Conservation (phyloP, 2,113 vertebrate species). For the Corythaixoides concolor region DNA sequence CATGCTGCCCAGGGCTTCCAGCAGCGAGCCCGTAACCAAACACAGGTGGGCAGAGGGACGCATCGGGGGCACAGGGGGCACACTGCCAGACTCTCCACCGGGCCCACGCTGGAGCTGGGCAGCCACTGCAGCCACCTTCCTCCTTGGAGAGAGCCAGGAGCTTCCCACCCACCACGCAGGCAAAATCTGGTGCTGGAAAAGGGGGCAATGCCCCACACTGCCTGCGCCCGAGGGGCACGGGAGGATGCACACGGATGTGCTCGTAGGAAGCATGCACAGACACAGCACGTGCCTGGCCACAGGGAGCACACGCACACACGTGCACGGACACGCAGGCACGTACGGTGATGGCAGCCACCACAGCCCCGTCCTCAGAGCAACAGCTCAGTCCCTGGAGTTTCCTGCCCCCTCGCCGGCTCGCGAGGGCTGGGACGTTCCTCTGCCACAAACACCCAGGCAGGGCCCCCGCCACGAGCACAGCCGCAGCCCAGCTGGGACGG, state of each 20-base stretch:
- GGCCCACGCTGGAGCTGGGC: background rate
- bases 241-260: background rate
- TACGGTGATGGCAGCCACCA: rapidly evolving
- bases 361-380: background rate
- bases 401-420: background rate
- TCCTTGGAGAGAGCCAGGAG: background rate
- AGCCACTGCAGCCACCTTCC: background rate
- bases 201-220: background rate
- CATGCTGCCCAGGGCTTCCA: background rate
- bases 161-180: background rate
- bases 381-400: background rate
- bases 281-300: rapidly evolving
- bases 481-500: slow-evolving; percentile 8
- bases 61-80: rapidly evolving
- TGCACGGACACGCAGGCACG: background rate
- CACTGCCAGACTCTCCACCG: rapidly evolving
- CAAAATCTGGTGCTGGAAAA: background rate
- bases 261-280: background rate
- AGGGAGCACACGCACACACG: background rate
- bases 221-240: rapidly evolving
- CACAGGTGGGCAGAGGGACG: background rate
- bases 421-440: background rate
- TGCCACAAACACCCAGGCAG: background rate
- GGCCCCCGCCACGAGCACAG: background rate
- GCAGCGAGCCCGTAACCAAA: background rate